Evolutionary conservation across 2,888 invertebrate genomes (phyloP), one percentile per base, ranked within the genome.

Genomic region (Alentia gelatinosa): DNA sequence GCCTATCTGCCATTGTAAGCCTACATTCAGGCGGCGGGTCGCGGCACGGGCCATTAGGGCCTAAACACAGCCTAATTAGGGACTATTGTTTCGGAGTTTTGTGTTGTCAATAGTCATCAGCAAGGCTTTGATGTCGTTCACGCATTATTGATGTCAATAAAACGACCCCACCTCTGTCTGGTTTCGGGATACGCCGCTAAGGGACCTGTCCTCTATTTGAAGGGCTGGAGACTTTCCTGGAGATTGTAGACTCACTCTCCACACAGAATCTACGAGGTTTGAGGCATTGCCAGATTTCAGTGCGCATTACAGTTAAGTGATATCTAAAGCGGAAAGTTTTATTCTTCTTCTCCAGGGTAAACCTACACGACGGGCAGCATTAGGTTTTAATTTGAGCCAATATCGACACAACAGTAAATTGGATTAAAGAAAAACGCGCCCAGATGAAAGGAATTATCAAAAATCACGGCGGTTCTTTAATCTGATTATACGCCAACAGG

Each of bases 101-200:
- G 79, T 15, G 12, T 79, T 79, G 79, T 79, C 35, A 79, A 79
- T 79, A 79, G 79, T 79, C 79, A 79, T 79, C 79, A 79, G 79
- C 7, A 15, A 15, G 4, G 9, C 79, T 79, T 79, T 79, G 79
- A 37, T 37, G 79, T 79, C 39, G 23, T 74, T 0, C 37, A 35
- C 7, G 79, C n/a, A 68, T 68, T 68, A 68, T 68, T 68, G 68
- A 68, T 68, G 30, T 68, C 68, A 30, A 15, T 68, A 15, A 68
- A 68, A 68, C 30, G 68, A 30, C 30, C 1, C n/a, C n/a, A n/a
- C 19, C 56, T 19, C 5, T n/a, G 56, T 56, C 56, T 19, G 19
- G 19, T 4, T 56, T 19, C n/a, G 56, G 56, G 56, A n/a, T 19
- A n/a, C 23, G 56, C 56, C 19, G 23, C 56, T 56, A 56, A 56